These are phyloP conservation scores for Leptothorax acervorum DNA, from an alignment of 2,888 invertebrate species.

Conservation along the genomic window DNA sequence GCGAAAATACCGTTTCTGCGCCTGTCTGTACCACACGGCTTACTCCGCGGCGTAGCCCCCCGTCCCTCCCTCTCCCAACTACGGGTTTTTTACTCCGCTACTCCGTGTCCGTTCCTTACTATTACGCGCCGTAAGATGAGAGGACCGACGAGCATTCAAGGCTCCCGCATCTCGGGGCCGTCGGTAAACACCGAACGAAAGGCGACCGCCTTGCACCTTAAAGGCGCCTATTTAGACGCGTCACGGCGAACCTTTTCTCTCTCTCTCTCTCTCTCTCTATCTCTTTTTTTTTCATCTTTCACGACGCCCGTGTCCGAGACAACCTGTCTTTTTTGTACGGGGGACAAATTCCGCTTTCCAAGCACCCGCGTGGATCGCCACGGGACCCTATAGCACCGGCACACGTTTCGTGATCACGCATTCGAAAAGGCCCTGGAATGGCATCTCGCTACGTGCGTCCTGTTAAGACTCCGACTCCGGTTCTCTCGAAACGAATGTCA, in stretches of 20 bases:
- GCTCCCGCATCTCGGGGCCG: conserved; percentile 22
- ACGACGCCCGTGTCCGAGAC: background rate
- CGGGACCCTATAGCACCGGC: background rate
- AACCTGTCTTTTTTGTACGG: background rate
- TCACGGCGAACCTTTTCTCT: background rate
- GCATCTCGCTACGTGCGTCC: background rate
- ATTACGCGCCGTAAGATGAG: conserved; percentile 23
- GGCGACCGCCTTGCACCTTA: conserved; percentile 5
- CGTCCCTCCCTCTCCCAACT: background rate
- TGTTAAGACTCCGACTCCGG: too few species aligned
- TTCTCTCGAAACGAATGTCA: background rate
- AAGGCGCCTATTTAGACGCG: conserved; percentile 9
- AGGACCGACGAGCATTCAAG: conserved; percentile 34
- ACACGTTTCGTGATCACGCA: background rate
- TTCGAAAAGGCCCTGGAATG: background rate
- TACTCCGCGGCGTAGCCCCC: conserved; percentile 2
- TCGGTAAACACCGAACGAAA: conserved; percentile 28
- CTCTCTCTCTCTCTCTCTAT: background rate
- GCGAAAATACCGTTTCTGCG: conserved; percentile 8
- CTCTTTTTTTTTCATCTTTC: background rate
- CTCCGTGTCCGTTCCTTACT: conserved; percentile 11
- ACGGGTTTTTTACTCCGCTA: background rate
- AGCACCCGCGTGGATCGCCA: background rate
- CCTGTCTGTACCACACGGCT: conserved; percentile 1
- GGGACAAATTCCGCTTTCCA: background rate